A percentile compares a stretch with the other conserved stretches of the same genome.
Conservation (phyloP, 2,113 vertebrate species). For the Indicator indicator region DNA sequence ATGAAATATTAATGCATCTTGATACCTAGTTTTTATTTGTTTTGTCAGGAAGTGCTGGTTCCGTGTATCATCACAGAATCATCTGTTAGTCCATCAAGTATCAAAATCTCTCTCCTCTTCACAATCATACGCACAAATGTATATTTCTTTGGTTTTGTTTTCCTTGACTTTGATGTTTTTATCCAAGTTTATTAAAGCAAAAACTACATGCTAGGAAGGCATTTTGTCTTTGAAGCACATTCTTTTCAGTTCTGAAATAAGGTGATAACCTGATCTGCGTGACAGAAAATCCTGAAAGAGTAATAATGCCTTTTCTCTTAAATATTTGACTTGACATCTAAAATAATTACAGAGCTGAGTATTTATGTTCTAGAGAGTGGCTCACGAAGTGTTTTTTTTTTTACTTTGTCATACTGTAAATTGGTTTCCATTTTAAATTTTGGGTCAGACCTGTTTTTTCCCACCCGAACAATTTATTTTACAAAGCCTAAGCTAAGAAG, state of each 20-base stretch:
- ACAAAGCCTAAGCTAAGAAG: background rate
- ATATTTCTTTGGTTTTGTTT: background rate
- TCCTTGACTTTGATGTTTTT: background rate
- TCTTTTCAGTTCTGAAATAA: background rate
- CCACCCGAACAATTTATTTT: background rate
- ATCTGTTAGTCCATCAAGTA: background rate
- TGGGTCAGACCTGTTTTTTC: background rate
- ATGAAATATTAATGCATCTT: background rate
- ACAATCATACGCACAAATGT: fast-evolving
- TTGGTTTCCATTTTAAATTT: background rate
- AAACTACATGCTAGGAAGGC: background rate
- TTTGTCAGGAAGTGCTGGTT: background rate
- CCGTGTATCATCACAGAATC: background rate
- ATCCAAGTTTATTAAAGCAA: background rate
- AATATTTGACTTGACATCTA: background rate
- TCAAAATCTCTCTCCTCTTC: background rate
- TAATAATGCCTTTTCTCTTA: background rate
- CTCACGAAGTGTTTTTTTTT: background rate
- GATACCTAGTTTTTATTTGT: background rate
- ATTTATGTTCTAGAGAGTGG: background rate
- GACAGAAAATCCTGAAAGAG: background rate
- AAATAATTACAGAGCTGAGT: background rate
- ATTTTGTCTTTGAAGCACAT: background rate
- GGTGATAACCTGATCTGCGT: background rate
- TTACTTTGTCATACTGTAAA: background rate